phyloP scores from a whole-genome alignment of 2,113 vertebrate species.

The Cyphomyrus discorhynchus region DNA sequence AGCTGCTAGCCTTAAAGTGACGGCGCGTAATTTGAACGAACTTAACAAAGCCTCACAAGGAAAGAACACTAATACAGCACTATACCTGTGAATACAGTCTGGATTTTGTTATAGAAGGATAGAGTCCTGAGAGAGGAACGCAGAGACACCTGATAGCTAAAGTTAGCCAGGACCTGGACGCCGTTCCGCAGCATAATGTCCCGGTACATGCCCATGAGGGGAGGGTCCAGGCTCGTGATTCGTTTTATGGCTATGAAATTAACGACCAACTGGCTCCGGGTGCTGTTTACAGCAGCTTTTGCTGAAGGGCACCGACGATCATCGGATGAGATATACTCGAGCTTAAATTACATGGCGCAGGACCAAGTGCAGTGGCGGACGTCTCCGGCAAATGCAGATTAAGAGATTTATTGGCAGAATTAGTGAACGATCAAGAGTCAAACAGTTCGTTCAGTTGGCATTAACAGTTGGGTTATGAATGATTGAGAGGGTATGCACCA shows the following conservation, averaged over 20 bases:
- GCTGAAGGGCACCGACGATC: background rate
- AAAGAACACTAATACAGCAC: slow-evolving; percentile 52
- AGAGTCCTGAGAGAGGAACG: background rate
- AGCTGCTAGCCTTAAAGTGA: slow-evolving; percentile 37
- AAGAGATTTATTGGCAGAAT: background rate
- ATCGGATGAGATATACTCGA: background rate
- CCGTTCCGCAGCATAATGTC: background rate
- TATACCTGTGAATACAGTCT: slow-evolving; percentile 42
- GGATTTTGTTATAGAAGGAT: slow-evolving; percentile 24
- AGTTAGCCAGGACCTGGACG: background rate
- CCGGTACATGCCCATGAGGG: background rate
- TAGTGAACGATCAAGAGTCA: background rate
- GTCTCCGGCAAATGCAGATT: background rate
- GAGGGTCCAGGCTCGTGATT: background rate
- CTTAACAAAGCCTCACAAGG: slow-evolving; percentile 53
- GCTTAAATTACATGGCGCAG: background rate
- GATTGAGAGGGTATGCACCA: background rate
- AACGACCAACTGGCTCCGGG: background rate
- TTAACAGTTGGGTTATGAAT: background rate
- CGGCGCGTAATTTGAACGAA: slow-evolving; percentile 35
- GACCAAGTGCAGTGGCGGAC: background rate
- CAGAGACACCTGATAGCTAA: background rate
- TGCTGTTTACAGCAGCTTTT: background rate
- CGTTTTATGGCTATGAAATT: background rate
- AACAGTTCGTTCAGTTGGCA: background rate